These are phyloP conservation scores for Aporophyla lueneburgensis DNA, from an alignment of 2,888 invertebrate genomes.

Conservation along the genomic window DNA sequence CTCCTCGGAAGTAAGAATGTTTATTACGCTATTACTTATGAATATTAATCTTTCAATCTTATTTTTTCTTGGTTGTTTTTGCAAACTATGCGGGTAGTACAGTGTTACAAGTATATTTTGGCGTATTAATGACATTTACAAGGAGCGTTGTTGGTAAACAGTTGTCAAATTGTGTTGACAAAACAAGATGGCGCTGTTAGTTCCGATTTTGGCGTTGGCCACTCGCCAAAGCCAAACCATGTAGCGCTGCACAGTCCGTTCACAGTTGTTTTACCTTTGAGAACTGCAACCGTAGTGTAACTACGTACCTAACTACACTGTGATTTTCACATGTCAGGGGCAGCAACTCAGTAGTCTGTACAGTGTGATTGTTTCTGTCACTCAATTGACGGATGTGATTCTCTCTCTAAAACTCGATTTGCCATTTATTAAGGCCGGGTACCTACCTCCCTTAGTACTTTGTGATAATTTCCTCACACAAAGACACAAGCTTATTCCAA, in stretches of 20 bases:
- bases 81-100: background rate
- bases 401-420: background rate
- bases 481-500: slow-evolving; percentile 21
- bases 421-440: background rate
- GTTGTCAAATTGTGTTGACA: background rate
- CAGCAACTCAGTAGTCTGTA: background rate
- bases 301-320: too few species aligned
- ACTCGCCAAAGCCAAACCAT: background rate
- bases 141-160: too few species aligned
- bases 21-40: slow-evolving; percentile 55
- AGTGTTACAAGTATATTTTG: background rate
- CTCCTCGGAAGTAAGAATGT: slow-evolving; percentile 47
- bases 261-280: too few species aligned
- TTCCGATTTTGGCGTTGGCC: background rate
- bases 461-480: slow-evolving; percentile 14
- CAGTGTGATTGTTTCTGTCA: background rate
- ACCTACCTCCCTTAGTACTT: background rate
- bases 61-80: slow-evolving; percentile 21
- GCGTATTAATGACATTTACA: background rate
- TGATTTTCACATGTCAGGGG: too few species aligned
- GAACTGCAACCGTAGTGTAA: too few species aligned
- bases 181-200: background rate
- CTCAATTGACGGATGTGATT: background rate
- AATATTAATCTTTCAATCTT: slow-evolving; percentile 51
- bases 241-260: background rate